Evolutionary conservation across 2,888 invertebrate genomes (phyloP).

Genomic region (Imbricaverruca yamaguchii): DNA sequence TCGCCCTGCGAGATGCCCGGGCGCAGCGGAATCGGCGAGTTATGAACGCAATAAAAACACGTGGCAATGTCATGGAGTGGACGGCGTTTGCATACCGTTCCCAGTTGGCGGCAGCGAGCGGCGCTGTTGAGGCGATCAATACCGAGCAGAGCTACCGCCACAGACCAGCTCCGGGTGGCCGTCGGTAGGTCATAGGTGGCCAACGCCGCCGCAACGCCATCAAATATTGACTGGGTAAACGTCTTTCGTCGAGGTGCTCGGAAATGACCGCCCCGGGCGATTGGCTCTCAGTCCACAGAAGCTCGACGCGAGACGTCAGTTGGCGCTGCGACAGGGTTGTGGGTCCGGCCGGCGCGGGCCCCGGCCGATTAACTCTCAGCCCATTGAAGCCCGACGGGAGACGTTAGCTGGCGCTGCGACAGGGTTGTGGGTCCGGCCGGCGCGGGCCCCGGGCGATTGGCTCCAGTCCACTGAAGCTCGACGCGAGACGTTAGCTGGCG

Average conservation of each 20-base stretch:
- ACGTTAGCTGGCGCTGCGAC: too few species aligned
- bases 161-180: background rate
- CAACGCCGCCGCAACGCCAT: background rate
- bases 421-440: too few species aligned
- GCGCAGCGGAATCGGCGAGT: too few species aligned
- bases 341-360: too few species aligned
- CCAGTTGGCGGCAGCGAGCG: background rate
- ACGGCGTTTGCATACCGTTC: background rate
- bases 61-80: background rate
- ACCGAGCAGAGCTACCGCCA: background rate
- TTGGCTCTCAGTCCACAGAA: background rate
- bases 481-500: too few species aligned
- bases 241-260: background rate
- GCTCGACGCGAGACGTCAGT: too few species aligned
- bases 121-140: background rate
- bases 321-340: too few species aligned
- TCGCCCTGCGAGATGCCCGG: too few species aligned
- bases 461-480: too few species aligned
- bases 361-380: too few species aligned
- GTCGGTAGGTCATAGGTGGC: background rate
- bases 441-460: too few species aligned
- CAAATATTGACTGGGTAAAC: conserved; percentile 2
- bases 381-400: too few species aligned
- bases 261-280: background rate
- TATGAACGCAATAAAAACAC: background rate